A percentile compares a stretch with the other conserved stretches of the same genome.
These are phyloP conservation scores for Heterochromis multidens DNA, from an alignment of 2,113 vertebrate genomes.

Conservation along the genomic window DNA sequence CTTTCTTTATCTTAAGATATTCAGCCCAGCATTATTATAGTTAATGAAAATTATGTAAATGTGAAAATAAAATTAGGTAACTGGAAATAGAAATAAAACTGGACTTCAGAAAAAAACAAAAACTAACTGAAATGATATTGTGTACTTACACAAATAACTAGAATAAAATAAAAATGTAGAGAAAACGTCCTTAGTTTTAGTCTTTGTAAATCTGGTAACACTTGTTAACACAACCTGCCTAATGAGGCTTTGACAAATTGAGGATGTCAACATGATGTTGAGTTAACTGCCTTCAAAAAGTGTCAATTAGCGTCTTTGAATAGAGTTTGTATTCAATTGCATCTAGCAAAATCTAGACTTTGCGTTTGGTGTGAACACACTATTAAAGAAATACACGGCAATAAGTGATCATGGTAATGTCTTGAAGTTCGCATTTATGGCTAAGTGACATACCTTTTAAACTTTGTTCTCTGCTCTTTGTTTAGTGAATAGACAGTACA, in stretches of 20 bases:
- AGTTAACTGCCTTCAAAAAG: too few species aligned
- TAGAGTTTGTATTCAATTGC: neutral
- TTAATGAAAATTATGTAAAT: neutral
- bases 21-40: neutral
- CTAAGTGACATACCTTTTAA: neutral
- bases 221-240: neutral
- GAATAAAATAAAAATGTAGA: neutral
- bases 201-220: too few species aligned
- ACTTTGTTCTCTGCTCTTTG: neutral
- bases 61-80: neutral
- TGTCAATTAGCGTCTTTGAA: too few species aligned
- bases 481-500: neutral
- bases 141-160: neutral
- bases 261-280: neutral
- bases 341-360: neutral
- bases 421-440: neutral
- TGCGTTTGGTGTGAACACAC: neutral
- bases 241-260: neutral
- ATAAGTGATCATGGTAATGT: accelerated
- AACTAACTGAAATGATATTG: neutral
- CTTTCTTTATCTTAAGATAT: neutral
- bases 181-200: neutral
- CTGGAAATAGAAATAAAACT: neutral
- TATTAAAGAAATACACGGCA: neutral
- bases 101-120: neutral